These are phyloP conservation scores for Cottoperca gobio DNA, from an alignment of 2,797 vertebrate species.

Conservation along the genomic window DNA sequence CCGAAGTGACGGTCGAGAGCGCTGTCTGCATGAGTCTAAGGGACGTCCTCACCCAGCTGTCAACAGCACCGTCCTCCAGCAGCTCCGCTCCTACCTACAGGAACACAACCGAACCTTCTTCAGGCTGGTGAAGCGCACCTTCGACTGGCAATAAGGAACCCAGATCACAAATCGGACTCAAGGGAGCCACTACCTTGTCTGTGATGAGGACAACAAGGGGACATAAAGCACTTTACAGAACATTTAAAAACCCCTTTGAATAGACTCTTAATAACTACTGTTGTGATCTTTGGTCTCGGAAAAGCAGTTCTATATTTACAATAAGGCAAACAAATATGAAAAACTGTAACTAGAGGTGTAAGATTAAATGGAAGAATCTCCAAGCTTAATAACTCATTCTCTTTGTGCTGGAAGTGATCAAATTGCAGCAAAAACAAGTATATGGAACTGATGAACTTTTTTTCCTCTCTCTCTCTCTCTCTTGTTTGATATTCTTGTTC, in stretches of 20 bases:
- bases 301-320: constrained; percentile 72
- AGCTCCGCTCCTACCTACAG: constrained; percentile 91
- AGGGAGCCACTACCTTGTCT: constrained; percentile 48
- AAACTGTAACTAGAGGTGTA: constrained; percentile 69
- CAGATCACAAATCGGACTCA: constrained; percentile 27
- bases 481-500: constrained; percentile 89
- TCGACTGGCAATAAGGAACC: constrained; percentile 89
- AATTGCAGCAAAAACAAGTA: constrained; percentile 72
- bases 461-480: constrained; percentile 64
- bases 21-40: constrained; percentile 95
- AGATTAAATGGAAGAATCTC: constrained; percentile 65
- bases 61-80: constrained; percentile 90
- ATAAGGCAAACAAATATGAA: constrained; percentile 49
- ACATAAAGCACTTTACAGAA: constrained; percentile 76
- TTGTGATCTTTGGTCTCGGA: constrained; percentile 74
- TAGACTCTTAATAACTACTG: constrained; percentile 58
- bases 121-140: constrained; percentile 92
- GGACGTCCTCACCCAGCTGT: constrained; percentile 92
- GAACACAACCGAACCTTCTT: constrained; percentile 95
- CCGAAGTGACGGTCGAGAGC: constrained; percentile 91
- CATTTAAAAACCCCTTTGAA: constrained; percentile 50
- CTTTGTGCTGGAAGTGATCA: constrained; percentile 78
- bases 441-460: constrained; percentile 71
- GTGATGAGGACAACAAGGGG: constrained; percentile 43
- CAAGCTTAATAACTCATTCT: constrained; percentile 76